A percentile compares a stretch with the other conserved stretches of the same genome.
Conservation (phyloP, 2,888 invertebrate genomes). For the Nymphalis urticae region DNA sequence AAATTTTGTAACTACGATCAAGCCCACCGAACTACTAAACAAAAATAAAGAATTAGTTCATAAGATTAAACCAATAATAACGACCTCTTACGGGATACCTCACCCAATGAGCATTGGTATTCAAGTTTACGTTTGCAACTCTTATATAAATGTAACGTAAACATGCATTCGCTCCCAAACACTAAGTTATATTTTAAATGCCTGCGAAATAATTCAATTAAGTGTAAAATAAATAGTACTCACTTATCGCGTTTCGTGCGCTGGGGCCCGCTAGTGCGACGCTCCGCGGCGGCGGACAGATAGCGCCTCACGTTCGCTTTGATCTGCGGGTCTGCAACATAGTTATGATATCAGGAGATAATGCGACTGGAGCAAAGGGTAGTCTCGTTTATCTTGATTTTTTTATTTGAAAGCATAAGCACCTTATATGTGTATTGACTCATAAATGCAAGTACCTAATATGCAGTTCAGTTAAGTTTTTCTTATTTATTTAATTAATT, state of each 20-base stretch:
- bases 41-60: too few species aligned
- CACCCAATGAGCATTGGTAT: too few species aligned
- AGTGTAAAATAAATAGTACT: constrained; percentile 43
- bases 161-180: constrained; percentile 3
- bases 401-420: too few species aligned
- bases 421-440: too few species aligned
- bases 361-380: background rate
- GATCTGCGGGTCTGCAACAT: constrained; percentile 89
- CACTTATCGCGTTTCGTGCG: constrained; percentile 73
- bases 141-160: background rate
- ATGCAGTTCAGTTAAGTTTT: too few species aligned
- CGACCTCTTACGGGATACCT: too few species aligned
- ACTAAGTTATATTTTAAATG: background rate
- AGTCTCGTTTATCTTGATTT: background rate
- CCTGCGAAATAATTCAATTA: too few species aligned
- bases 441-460: too few species aligned
- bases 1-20: too few species aligned
- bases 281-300: constrained; percentile 82
- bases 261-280: constrained; percentile 56
- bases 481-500: background rate
- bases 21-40: too few species aligned
- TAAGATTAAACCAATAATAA: too few species aligned
- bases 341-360: constrained; percentile 34
- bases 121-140: too few species aligned
- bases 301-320: constrained; percentile 90